These are phyloP conservation scores for Rostrhamus sociabilis DNA, from an alignment of 2,797 vertebrate genomes.

Conservation along the genomic window DNA sequence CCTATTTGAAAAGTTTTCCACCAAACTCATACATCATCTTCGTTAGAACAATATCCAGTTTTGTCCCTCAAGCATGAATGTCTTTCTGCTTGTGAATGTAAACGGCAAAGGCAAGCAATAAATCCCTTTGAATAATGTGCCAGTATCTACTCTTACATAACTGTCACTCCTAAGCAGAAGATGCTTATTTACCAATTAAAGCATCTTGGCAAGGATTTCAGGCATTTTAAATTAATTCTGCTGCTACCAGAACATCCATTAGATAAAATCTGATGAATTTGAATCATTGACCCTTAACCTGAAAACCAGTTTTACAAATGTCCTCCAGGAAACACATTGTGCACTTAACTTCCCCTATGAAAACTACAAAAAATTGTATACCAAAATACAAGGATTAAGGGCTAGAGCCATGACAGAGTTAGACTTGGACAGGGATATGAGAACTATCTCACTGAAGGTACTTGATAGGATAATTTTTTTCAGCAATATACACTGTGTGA, in stretches of 20 bases:
- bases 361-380: not conserved
- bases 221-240: not conserved
- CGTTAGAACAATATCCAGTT: not conserved
- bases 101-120: not conserved
- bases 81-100: not conserved
- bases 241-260: not conserved
- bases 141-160: not conserved
- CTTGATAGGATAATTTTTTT: not conserved
- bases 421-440: not conserved
- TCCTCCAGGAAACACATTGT: not conserved
- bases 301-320: not conserved
- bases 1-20: not conserved
- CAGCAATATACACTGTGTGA: not conserved
- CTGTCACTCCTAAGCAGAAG: not conserved
- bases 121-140: not conserved
- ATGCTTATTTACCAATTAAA: not conserved
- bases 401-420: not conserved
- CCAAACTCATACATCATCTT: not conserved
- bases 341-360: not conserved
- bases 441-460: not conserved
- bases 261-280: not conserved
- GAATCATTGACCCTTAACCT: not conserved
- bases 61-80: not conserved
- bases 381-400: not conserved
- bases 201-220: not conserved